Evolutionary conservation across 2,113 vertebrate species (phyloP).

Genomic region (Anas platyrhynchos): DNA sequence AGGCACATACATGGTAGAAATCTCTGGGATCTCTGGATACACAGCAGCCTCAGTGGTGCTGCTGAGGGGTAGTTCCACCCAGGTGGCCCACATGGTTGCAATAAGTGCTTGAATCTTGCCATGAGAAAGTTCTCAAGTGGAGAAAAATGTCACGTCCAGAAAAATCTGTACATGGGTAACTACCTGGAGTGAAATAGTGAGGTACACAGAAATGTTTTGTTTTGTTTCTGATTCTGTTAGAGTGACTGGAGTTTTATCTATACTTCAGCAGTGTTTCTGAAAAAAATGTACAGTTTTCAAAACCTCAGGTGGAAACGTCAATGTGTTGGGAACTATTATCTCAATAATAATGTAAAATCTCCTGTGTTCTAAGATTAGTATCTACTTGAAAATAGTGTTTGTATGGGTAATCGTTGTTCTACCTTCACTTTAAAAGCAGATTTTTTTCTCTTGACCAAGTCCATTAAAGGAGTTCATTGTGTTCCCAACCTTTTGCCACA

Average conservation of each 20-base stretch:
- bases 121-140: conserved; percentile 20
- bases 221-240: neutral
- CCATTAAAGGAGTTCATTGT: neutral
- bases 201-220: neutral
- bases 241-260: neutral
- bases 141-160: neutral
- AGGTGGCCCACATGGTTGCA: conserved; percentile 59
- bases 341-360: neutral
- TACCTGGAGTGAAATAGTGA: neutral
- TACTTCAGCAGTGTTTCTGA: neutral
- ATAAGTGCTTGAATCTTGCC: conserved; percentile 23
- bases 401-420: neutral
- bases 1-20: conserved; percentile 18
- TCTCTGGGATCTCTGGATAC: conserved; percentile 48
- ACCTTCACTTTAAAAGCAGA: neutral
- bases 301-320: neutral
- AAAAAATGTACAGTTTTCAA: neutral
- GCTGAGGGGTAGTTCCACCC: conserved; percentile 54
- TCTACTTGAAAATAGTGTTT: neutral
- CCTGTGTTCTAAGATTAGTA: neutral
- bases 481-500: neutral
- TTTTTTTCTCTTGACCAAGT: neutral
- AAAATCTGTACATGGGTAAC: neutral
- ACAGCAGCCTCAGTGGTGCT: conserved; percentile 32
- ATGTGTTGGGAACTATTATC: neutral